These are phyloP conservation scores for Brachyistius frenatus DNA, from an alignment of 2,113 vertebrate genomes.

Conservation along the genomic window DNA sequence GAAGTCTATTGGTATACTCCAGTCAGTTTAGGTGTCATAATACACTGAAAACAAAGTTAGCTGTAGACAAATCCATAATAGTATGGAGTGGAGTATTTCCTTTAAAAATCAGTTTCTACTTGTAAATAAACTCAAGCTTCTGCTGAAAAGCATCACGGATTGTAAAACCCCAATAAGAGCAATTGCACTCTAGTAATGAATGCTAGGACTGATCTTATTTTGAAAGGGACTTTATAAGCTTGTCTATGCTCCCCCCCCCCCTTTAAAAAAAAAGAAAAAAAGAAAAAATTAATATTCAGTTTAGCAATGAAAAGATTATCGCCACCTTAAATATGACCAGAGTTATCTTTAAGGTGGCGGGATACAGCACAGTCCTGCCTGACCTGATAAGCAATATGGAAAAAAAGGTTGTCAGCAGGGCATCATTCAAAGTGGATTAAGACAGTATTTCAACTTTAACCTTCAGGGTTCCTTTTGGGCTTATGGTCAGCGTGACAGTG, in stretches of 20 bases:
- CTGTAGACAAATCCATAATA: slow-evolving; percentile 18
- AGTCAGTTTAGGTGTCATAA: slow-evolving; percentile 41
- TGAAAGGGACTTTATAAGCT: slow-evolving; percentile 25
- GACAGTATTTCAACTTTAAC: slow-evolving; percentile 65
- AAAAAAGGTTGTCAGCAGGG: slow-evolving; percentile 66
- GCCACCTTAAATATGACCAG: slow-evolving; percentile 40
- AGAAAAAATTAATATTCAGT: neutral
- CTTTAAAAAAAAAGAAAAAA: neutral
- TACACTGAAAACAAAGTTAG: slow-evolving; percentile 37
- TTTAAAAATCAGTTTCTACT: slow-evolving; percentile 9
- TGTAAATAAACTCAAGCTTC: slow-evolving; percentile 1
- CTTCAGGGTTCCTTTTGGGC: slow-evolving; percentile 58
- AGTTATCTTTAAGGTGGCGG: slow-evolving; percentile 33
- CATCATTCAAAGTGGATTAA: slow-evolving; percentile 77
- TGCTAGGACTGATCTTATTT: neutral
- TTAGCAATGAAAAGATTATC: slow-evolving; percentile 8
- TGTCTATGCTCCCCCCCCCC: neutral
- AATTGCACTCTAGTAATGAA: neutral
- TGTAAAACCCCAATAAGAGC: neutral
- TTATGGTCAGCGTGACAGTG: slow-evolving; percentile 49
- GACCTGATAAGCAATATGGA: slow-evolving; percentile 69
- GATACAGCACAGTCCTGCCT: slow-evolving; percentile 68
- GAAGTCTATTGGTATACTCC: slow-evolving; percentile 21
- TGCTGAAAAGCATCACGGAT: slow-evolving; percentile 9
- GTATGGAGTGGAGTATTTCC: slow-evolving; percentile 19